phyloP scores from a whole-genome alignment of 1,140 invertebrate genomes.

The Cephus cinctus region DNA sequence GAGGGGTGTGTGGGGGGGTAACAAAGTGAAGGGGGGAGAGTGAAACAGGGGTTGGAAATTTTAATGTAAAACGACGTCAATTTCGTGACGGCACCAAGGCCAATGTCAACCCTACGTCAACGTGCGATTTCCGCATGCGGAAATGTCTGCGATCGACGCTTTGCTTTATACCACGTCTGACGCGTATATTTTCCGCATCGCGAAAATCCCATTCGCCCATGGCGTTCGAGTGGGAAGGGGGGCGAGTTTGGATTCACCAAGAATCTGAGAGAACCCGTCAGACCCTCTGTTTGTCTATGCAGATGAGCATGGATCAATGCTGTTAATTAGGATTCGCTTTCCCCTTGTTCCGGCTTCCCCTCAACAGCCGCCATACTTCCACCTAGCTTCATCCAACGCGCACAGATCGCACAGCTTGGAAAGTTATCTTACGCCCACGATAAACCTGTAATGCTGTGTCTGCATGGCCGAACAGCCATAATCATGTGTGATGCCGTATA shows the following conservation, averaged over 20 bases:
- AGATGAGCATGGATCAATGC: constrained; percentile 42
- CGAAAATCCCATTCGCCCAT: constrained; percentile 15
- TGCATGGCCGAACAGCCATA: constrained; percentile 30
- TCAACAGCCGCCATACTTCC: neutral
- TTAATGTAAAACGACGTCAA: too few species aligned
- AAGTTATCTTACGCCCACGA: constrained; percentile 31
- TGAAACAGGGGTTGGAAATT: too few species aligned
- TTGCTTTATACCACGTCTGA: too few species aligned
- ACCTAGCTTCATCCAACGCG: neutral
- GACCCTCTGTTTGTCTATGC: constrained; percentile 44
- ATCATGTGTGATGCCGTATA: constrained; percentile 37
- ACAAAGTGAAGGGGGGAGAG: neutral
- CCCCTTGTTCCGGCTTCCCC: constrained; percentile 13
- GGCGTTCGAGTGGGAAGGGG: constrained; percentile 6
- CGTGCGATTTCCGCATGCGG: too few species aligned
- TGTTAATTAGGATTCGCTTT: constrained; percentile 45
- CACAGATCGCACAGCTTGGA: constrained; percentile 26
- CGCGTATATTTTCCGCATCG: too few species aligned
- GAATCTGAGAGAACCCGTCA: constrained; percentile 26
- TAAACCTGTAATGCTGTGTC: constrained; percentile 32
- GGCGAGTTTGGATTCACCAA: constrained; percentile 15
- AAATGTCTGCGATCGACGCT: too few species aligned
- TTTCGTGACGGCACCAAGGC: constrained; percentile 20
- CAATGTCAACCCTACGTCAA: constrained; percentile 26
- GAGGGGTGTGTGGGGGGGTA: neutral